A percentile compares a stretch with the other conserved stretches of the same genome.
These are phyloP conservation scores for Holotrichia oblita DNA, from an alignment of 1,140 invertebrate genomes.

Conservation along the genomic window DNA sequence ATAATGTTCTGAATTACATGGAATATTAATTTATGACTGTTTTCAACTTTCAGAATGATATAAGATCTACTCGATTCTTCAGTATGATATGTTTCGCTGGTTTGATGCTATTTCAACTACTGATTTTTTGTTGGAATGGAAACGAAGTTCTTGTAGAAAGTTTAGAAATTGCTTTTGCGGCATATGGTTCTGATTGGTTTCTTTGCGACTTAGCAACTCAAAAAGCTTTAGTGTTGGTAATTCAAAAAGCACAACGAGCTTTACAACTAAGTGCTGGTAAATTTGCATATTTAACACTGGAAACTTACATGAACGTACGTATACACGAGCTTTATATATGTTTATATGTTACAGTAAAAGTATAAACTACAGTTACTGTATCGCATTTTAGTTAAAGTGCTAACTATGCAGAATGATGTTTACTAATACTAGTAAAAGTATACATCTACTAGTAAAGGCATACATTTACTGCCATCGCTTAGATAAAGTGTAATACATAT, in stretches of 20 bases:
- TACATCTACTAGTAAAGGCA: no score
- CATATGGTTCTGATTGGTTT: constrained; percentile 14
- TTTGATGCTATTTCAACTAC: constrained; percentile 32
- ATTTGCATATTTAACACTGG: constrained; percentile 37
- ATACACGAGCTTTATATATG: no score
- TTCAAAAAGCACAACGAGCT: constrained; percentile 37
- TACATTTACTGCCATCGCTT: no score
- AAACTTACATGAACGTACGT: constrained; percentile 39
- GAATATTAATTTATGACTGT: no score
- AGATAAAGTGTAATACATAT: no score
- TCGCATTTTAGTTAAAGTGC: no score
- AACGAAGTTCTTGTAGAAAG: constrained; percentile 34
- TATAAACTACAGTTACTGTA: no score
- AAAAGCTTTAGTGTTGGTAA: constrained; percentile 29
- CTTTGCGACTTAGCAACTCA: neutral
- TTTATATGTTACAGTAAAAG: no score
- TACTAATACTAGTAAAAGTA: no score
- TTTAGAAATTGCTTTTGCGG: constrained; percentile 25
- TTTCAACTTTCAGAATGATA: neutral
- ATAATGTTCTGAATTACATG: neutral
- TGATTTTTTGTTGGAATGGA: constrained; percentile 40
- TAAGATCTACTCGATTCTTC: constrained; percentile 13
- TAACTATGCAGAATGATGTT: no score
- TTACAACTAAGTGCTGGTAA: constrained; percentile 36
- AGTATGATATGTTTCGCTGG: constrained; percentile 15